A percentile compares a stretch with the other conserved stretches of the same genome.
These are phyloP conservation scores for Dendrophyllia cribrosa DNA, from an alignment of 64 coral and sea anemone genomes.

Conservation along the genomic window DNA sequence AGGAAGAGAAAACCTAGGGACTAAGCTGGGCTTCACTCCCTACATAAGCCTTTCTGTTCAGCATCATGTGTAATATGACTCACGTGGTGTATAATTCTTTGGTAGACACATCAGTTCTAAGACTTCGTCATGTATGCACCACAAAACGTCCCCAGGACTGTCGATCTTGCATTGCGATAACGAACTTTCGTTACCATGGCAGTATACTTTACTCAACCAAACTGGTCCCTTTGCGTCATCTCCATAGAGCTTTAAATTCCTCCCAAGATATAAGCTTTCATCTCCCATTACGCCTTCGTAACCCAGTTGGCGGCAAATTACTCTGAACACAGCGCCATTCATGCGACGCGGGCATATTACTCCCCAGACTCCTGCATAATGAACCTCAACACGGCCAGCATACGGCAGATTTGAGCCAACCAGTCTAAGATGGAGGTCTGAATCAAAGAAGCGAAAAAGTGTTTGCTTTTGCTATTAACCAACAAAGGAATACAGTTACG, in stretches of 20 bases:
- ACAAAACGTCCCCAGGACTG: not conserved
- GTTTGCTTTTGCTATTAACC: no score
- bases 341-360: conserved; percentile 21
- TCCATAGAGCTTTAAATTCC: not conserved
- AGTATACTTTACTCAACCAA: conserved; percentile 22
- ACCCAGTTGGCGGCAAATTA: conserved; percentile 39
- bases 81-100: conserved; percentile 25
- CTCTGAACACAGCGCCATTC: conserved; percentile 7
- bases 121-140: not conserved
- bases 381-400: conserved; percentile 41
- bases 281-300: conserved; percentile 21
- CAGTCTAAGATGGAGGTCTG: not conserved
- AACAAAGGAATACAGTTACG: not conserved
- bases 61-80: not conserved
- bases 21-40: no score
- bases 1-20: no score
- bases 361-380: conserved; percentile 35
- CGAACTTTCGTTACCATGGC: conserved; percentile 26
- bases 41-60: no score
- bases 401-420: conserved; percentile 24
- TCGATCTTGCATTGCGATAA: conserved; percentile 23
- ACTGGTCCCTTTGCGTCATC: not conserved
- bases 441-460: not conserved
- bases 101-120: conserved; percentile 21
- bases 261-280: not conserved